phyloP scores from a whole-genome alignment of 2,888 invertebrate species.

The Pediacus dermestoides region DNA sequence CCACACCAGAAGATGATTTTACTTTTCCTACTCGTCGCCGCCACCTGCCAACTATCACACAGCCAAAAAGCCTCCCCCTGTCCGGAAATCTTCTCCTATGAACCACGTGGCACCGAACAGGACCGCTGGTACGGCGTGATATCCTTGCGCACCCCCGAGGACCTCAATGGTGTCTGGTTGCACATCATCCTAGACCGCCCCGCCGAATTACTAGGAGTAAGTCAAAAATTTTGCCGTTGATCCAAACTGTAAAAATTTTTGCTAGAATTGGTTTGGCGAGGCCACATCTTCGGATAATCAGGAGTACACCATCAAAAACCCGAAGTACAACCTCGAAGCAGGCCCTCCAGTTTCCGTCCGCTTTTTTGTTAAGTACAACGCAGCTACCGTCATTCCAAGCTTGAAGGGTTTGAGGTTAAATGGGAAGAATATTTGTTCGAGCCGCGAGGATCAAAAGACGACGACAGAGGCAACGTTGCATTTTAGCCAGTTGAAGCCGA shows the following conservation, averaged over 20 bases:
- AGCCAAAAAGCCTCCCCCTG: constrained; percentile 51
- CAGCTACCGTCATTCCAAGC: constrained; percentile 51
- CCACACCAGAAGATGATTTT: constrained; percentile 4
- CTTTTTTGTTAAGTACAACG: constrained; percentile 60
- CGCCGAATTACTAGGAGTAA: constrained; percentile 61
- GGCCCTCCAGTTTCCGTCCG: constrained; percentile 56
- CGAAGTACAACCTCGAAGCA: constrained; percentile 56
- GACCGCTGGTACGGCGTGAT: constrained; percentile 61
- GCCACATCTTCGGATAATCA: constrained; percentile 57
- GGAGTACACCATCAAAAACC: constrained; percentile 58
- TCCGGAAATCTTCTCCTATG: constrained; percentile 51
- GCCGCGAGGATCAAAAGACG: background rate
- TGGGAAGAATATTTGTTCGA: constrained; percentile 57
- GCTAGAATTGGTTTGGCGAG: constrained; percentile 54
- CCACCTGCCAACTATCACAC: constrained; percentile 3
- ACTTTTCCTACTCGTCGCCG: background rate
- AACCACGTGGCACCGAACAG: constrained; percentile 41
- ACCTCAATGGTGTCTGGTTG: constrained; percentile 58
- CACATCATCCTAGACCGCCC: constrained; percentile 57
- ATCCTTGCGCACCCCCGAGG: constrained; percentile 55
- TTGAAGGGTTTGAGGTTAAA: constrained; percentile 55
- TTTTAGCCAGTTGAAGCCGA: constrained; percentile 1
- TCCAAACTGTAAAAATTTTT: too few species aligned
- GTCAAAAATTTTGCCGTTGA: constrained; percentile 33
- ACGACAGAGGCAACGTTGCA: constrained; percentile 10